Conservation (phyloP, 2,797 vertebrate genomes). For the Anableps anableps region DNA sequence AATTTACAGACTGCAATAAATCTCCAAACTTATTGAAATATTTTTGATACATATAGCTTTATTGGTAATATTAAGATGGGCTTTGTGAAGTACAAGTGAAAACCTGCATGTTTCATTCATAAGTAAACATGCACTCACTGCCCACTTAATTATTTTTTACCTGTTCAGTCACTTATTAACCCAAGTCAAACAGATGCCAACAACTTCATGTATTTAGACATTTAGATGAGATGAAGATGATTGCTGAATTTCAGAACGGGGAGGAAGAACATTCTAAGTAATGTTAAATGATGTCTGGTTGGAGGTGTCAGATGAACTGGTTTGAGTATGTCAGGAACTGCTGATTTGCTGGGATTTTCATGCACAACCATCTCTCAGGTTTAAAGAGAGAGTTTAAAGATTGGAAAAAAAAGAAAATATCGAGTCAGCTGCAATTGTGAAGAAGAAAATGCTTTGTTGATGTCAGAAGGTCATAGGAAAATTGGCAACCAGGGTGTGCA, state of each 20-base stretch:
- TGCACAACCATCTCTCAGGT: not conserved
- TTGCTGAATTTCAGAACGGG: not conserved
- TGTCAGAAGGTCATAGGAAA: not conserved
- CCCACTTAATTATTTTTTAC: not conserved
- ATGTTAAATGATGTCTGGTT: not conserved
- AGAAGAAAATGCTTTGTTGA: not conserved
- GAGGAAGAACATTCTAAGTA: not conserved
- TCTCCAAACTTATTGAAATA: not conserved
- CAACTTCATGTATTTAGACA: not conserved
- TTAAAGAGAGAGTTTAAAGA: not conserved
- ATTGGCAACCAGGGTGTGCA: too few species aligned
- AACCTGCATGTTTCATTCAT: not conserved
- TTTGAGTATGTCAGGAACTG: not conserved
- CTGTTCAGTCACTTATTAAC: not conserved
- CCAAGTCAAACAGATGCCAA: not conserved
- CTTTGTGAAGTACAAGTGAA: not conserved
- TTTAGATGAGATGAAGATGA: not conserved
- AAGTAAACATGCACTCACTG: not conserved
- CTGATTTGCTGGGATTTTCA: not conserved
- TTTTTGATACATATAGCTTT: not conserved
- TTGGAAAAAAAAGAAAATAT: not conserved
- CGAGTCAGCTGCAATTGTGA: not conserved
- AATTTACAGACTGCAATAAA: not conserved
- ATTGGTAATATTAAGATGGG: not conserved
- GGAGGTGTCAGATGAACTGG: too few species aligned